Percentiles rank a stretch among this genome's conserved stretches.
Evolutionary conservation across 2,797 vertebrate genomes (phyloP).

Genomic region (Poeciliopsis infans): DNA sequence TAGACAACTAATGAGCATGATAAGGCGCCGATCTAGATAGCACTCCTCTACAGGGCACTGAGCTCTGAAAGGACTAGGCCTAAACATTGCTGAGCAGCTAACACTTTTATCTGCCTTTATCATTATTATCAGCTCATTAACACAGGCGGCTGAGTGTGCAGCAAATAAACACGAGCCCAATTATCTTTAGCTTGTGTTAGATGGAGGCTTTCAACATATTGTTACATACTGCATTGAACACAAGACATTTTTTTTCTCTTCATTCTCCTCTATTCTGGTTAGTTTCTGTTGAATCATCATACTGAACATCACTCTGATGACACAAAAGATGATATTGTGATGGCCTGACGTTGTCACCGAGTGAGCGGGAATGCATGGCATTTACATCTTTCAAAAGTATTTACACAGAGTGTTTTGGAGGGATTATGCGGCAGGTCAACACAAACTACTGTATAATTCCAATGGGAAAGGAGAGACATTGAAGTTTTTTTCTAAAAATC

Average conservation of each 20-base stretch:
- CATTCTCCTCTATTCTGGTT: background rate
- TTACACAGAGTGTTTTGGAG: background rate
- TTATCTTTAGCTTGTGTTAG: slow-evolving; percentile 9
- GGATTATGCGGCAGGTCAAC: background rate
- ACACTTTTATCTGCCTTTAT: slow-evolving; percentile 42
- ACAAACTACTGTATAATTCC: background rate
- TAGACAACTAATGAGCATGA: slow-evolving; percentile 47
- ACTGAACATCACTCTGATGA: no score
- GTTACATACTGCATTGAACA: background rate
- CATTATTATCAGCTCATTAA: slow-evolving; percentile 47
- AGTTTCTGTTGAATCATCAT: background rate
- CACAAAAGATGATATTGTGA: background rate
- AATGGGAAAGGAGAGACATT: background rate
- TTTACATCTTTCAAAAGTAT: background rate
- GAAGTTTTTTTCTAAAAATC: background rate
- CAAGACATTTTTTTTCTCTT: background rate
- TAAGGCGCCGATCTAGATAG: slow-evolving; percentile 46
- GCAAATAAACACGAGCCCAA: slow-evolving; percentile 38
- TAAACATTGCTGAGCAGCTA: slow-evolving; percentile 25
- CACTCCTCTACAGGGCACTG: slow-evolving; percentile 7
- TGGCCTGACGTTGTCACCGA: background rate
- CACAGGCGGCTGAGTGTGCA: slow-evolving; percentile 9
- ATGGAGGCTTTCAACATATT: slow-evolving; percentile 27
- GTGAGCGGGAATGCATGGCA: background rate
- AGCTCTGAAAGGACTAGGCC: slow-evolving; percentile 32